Percentiles rank a stretch among this genome's conserved stretches.
These are phyloP conservation scores for Passer montanus DNA, from an alignment of 2,113 vertebrate species.

Conservation along the genomic window DNA sequence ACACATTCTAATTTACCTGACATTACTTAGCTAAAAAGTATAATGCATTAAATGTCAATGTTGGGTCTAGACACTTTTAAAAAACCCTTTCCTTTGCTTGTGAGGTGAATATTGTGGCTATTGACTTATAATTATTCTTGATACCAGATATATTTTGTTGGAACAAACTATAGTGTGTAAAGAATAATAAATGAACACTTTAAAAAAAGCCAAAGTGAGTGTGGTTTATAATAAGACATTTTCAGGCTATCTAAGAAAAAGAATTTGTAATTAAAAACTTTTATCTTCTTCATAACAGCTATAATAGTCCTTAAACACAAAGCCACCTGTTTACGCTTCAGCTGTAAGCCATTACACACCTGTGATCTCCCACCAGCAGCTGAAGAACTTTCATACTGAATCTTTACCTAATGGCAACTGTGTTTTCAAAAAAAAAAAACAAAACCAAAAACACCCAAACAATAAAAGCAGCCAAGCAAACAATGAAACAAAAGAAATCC, in stretches of 20 bases:
- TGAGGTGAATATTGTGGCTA: not conserved
- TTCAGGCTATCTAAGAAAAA: not conserved
- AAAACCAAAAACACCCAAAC: not conserved
- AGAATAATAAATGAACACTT: not conserved
- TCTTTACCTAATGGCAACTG: not conserved
- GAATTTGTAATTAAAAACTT: not conserved
- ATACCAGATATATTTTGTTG: not conserved
- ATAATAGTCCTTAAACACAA: not conserved
- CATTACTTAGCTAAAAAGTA: not conserved
- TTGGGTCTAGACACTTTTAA: not conserved
- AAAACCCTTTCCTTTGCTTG: not conserved
- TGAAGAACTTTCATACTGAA: not conserved
- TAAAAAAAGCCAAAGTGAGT: not conserved
- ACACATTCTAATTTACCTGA: not conserved
- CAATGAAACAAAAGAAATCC: rapidly evolving
- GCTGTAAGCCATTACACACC: not conserved
- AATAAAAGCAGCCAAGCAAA: not conserved
- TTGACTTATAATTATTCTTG: not conserved
- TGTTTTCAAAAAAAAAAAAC: not conserved
- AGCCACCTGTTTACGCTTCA: not conserved
- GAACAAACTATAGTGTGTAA: not conserved
- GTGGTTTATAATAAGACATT: not conserved
- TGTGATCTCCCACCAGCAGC: not conserved
- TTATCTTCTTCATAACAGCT: not conserved
- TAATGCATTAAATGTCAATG: not conserved